Percentiles rank a stretch among this genome's conserved stretches.
These are phyloP conservation scores for Myotis myotis DNA, from an alignment of 2,797 vertebrate species.

Conservation along the genomic window DNA sequence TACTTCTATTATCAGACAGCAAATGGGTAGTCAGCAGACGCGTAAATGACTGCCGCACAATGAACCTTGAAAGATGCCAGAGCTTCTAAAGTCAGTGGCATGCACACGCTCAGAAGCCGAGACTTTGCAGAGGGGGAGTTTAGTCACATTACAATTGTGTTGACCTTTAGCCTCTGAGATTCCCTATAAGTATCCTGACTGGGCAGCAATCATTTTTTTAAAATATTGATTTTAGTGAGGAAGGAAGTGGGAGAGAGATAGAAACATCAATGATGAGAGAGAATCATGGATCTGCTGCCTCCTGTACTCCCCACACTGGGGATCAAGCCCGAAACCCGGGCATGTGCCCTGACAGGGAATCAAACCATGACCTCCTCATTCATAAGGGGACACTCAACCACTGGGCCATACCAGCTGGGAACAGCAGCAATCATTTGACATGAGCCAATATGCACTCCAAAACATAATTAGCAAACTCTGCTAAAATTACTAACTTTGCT, in stretches of 20 bases:
- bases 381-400: too few relatives aligned
- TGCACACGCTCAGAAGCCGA: not conserved
- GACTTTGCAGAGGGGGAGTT: not conserved
- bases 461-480: not conserved
- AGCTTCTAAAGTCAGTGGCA: not conserved
- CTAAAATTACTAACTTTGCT: not conserved
- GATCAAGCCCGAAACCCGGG: too few relatives aligned
- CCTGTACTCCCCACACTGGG: too few relatives aligned
- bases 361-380: too few relatives aligned
- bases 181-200: not conserved
- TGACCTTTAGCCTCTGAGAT: not conserved
- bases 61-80: not conserved
- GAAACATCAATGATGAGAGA: too few relatives aligned
- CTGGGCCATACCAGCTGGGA: too few relatives aligned
- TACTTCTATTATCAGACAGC: constrained; percentile 42
- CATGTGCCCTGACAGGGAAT: too few relatives aligned
- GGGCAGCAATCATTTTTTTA: not conserved
- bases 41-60: not conserved
- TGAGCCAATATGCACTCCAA: not conserved
- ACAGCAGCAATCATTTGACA: not conserved
- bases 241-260: too few relatives aligned
- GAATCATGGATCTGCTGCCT: too few relatives aligned
- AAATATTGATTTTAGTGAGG: too few relatives aligned
- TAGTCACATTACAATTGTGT: not conserved
- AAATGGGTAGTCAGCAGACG: not conserved